Conservation (phyloP, 2,888 invertebrate genomes). For the Leptinotarsa haldemani region DNA sequence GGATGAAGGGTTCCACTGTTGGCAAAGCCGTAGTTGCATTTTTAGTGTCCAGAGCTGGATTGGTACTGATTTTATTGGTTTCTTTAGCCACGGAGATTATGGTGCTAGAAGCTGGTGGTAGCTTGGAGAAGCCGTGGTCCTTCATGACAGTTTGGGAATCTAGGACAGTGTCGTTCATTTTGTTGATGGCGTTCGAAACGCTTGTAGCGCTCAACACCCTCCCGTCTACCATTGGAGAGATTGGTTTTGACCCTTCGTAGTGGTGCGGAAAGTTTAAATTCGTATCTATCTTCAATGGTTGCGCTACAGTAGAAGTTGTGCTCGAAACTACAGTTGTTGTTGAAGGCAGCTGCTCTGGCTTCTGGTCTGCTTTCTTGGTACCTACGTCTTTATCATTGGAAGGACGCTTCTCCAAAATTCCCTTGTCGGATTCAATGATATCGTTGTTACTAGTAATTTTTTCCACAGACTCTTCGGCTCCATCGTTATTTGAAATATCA, state of each 20-base stretch:
- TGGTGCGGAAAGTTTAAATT: conserved; percentile 53
- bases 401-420: not conserved
- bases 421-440: not conserved
- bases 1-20: conserved; percentile 43
- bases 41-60: conserved; percentile 50
- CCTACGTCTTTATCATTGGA: not conserved
- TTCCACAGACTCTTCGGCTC: conserved; percentile 13
- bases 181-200: conserved; percentile 64
- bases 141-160: conserved; percentile 63
- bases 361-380: conserved; percentile 9
- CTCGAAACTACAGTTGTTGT: conserved; percentile 62
- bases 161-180: conserved; percentile 64
- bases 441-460: not conserved
- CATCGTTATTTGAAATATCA: not conserved
- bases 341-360: conserved; percentile 48
- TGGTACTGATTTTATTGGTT: conserved; percentile 32
- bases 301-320: conserved; percentile 63
- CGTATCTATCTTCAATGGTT: conserved; percentile 64
- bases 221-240: conserved; percentile 60
- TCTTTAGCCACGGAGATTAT: conserved; percentile 50
- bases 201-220: conserved; percentile 63
- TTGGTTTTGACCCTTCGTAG: conserved; percentile 47
- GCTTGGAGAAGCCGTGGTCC: conserved; percentile 56
- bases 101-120: conserved; percentile 52
- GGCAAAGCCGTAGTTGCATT: conserved; percentile 51